Percentiles rank a stretch among this genome's conserved stretches.
Conservation (phyloP, 2,888 invertebrate genomes). For the Cantharis nigra region DNA sequence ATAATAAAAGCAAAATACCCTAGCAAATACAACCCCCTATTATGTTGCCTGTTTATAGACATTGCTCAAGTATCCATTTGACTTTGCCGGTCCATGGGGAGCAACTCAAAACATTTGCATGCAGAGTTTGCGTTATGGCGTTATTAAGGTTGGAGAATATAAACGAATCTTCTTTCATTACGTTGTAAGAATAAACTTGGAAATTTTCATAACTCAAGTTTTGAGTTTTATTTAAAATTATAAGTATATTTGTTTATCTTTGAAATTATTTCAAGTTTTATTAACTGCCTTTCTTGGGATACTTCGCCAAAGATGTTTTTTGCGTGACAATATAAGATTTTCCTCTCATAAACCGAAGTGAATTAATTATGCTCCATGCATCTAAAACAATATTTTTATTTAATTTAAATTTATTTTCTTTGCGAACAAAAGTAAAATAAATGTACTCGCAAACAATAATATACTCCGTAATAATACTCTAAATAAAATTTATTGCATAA, state of each 20-base stretch:
- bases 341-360: background rate
- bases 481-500: conserved; percentile 23
- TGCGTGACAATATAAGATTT: background rate
- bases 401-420: background rate
- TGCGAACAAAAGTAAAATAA: conserved; percentile 2
- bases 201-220: conserved; percentile 24
- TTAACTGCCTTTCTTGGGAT: background rate
- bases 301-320: background rate
- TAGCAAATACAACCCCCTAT: conserved; percentile 21
- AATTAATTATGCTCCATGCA: background rate
- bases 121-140: conserved; percentile 31
- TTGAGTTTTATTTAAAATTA: conserved; percentile 4
- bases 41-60: conserved; percentile 29
- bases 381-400: background rate
- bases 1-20: conserved; percentile 25
- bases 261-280: background rate
- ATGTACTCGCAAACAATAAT: conserved; percentile 10
- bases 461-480: conserved; percentile 18
- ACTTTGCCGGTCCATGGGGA: conserved; percentile 26
- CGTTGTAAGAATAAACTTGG: conserved; percentile 25
- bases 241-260: background rate
- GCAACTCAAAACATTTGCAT: conserved; percentile 29
- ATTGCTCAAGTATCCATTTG: conserved; percentile 30
- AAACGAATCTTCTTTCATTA: conserved; percentile 32
- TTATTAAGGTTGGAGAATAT: conserved; percentile 29